Evolutionary conservation across 2,797 vertebrate species (phyloP).

Genomic region (Ficedula albicollis): DNA sequence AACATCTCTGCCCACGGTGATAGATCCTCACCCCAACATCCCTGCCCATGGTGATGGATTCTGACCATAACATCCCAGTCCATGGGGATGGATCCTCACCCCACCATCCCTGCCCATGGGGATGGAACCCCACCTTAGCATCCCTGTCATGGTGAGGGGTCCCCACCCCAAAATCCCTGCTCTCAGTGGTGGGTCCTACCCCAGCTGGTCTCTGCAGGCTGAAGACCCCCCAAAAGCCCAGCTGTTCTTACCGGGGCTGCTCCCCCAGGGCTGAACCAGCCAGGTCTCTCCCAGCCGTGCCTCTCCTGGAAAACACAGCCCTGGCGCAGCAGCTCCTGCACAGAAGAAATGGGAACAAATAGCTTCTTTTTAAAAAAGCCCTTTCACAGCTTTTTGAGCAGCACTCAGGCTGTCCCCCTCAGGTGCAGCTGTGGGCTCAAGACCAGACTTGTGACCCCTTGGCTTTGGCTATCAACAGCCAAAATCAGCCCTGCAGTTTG

Average conservation of each 20-base stretch:
- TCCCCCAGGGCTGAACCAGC: constrained; percentile 87
- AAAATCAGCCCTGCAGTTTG: background rate
- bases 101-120: fast-evolving
- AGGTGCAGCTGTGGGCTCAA: background rate
- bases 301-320: constrained; percentile 96
- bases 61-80: too few species aligned
- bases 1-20: too few species aligned
- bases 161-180: fast-evolving
- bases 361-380: background rate
- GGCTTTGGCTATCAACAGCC: background rate
- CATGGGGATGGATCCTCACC: background rate
- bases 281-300: constrained; percentile 95
- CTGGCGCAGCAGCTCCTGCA: constrained; percentile 85
- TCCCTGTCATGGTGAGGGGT: fast-evolving
- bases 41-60: too few species aligned
- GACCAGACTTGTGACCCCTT: fast-evolving
- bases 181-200: fast-evolving
- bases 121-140: too few species aligned
- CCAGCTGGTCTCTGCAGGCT: background rate
- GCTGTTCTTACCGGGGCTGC: constrained; percentile 81
- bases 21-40: too few species aligned
- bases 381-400: background rate
- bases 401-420: background rate
- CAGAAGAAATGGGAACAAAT: background rate
- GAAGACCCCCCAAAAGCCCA: fast-evolving